Base-by-base conservation (phyloP, 2,888 invertebrate species). In the Athripsodes cinereus region DNA sequence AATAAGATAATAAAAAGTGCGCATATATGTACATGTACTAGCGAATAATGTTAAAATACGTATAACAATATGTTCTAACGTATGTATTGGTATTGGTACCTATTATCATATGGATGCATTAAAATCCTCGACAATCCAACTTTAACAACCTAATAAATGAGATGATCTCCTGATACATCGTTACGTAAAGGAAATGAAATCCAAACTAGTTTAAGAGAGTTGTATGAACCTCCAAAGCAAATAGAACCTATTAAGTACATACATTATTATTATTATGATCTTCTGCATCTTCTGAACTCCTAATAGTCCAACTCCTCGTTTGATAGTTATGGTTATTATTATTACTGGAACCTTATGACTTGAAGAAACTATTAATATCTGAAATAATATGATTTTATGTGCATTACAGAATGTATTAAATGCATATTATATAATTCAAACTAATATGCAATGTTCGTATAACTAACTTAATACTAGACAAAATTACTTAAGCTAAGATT, bases 131-230 rank as follows among this genome's bases (percentile, higher is more conserved):
- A 60, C 58, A 60, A 62, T 62, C 62, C 58, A 60, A 60, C 57
- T 56, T 62, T 62, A 62, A 62, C 56, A 56, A 58, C 26, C 62
- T 56, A 62, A 58, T 62, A 62, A 62, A 58, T 52, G 53, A 58
- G 20, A 52, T 22, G 18, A 47, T 55, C 52, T 35, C 52, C 54
- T 22, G 44, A 56, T 57, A 55, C 48, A 47, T 53, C 58, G 40
- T 40, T n/a, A 16, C 13, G 40, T 5, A 47, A 26, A 22, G 52
- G 55, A 53, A 56, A 58, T 58, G 58, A 50, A 59, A 62, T 58
- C 56, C 56, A 62, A 62, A 62, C 53, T 49, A 57, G 56, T 53
- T 48, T n/a, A 40, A 26, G n/a, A n/a, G n/a, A n/a, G 10, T 10
- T 26, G 10, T 26, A 26, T 26, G 26, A 26, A 26, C 10, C 26